Evolutionary conservation across 2,888 invertebrate species (phyloP).

Genomic region (Penaeus monodon): DNA sequence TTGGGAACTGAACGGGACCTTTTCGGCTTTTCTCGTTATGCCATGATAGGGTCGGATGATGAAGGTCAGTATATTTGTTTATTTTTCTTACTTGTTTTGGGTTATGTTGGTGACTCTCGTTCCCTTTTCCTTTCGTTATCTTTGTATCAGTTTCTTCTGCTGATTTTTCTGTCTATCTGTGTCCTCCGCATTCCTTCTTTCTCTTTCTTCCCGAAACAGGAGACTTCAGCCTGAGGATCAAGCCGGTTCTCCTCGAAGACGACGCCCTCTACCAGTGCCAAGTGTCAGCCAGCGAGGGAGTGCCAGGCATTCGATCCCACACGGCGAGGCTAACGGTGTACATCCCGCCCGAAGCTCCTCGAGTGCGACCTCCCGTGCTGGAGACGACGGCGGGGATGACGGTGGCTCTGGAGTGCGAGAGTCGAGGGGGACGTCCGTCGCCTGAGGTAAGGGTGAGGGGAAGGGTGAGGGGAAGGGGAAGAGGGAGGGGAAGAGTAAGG

Average conservation of each 20-base stretch:
- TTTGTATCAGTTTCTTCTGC: conserved; percentile 42
- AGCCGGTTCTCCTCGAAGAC: conserved; percentile 89
- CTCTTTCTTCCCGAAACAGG: conserved; percentile 73
- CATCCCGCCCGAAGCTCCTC: conserved; percentile 91
- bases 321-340: conserved; percentile 89
- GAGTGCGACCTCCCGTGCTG: conserved; percentile 81
- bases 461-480: not conserved
- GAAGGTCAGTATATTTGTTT: conserved; percentile 78
- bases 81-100: no score
- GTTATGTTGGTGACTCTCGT: not conserved
- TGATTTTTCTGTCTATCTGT: conserved; percentile 43
- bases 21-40: conserved; percentile 91
- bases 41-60: conserved; percentile 95
- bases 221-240: conserved; percentile 91
- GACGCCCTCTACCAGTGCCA: conserved; percentile 96
- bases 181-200: conserved; percentile 9
- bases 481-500: no score
- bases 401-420: conserved; percentile 77
- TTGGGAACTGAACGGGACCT: conserved; percentile 91
- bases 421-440: conserved; percentile 64
- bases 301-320: conserved; percentile 81
- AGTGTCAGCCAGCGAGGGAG: conserved; percentile 79
- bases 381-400: conserved; percentile 90
- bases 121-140: not conserved
- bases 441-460: conserved; percentile 63